A percentile compares a stretch with the other conserved stretches of the same genome.
Evolutionary conservation across 1,140 invertebrate species (phyloP).

Genomic region (Gryon sp.): DNA sequence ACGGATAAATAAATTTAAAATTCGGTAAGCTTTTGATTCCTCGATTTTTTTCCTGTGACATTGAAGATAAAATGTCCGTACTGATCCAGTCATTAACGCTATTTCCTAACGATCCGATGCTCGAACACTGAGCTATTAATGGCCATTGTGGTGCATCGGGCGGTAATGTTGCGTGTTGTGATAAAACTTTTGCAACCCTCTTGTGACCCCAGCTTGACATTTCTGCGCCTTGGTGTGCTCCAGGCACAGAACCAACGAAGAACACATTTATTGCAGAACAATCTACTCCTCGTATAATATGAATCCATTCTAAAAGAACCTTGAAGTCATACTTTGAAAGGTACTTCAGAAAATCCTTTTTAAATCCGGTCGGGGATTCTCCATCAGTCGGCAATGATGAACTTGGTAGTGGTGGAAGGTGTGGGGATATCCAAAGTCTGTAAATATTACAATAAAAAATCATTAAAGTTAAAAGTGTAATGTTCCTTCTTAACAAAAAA

Average conservation of each 20-base stretch:
- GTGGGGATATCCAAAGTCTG: constrained; percentile 89
- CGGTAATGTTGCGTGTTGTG: constrained; percentile 82
- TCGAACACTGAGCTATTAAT: constrained; percentile 92
- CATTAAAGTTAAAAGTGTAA: no score
- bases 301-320: constrained; percentile 86
- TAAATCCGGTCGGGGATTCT: constrained; percentile 92
- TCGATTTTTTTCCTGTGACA: constrained; percentile 79
- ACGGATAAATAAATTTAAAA: constrained; percentile 85
- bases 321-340: constrained; percentile 86
- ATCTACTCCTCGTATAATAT: constrained; percentile 86
- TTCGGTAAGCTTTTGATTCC: constrained; percentile 74
- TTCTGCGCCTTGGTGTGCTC: constrained; percentile 83
- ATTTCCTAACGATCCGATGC: constrained; percentile 91
- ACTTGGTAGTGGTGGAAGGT: constrained; percentile 83
- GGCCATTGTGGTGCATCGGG: constrained; percentile 82
- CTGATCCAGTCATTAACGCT: constrained; percentile 85
- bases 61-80: constrained; percentile 83
- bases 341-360: constrained; percentile 91
- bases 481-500: no score
- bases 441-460: no score
- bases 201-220: constrained; percentile 85
- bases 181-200: constrained; percentile 83
- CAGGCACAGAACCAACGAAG: constrained; percentile 91
- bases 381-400: constrained; percentile 82
- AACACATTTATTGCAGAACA: constrained; percentile 91